Evolutionary conservation across 2,797 vertebrate genomes (phyloP).

Genomic region (Protonibea diacanthus): DNA sequence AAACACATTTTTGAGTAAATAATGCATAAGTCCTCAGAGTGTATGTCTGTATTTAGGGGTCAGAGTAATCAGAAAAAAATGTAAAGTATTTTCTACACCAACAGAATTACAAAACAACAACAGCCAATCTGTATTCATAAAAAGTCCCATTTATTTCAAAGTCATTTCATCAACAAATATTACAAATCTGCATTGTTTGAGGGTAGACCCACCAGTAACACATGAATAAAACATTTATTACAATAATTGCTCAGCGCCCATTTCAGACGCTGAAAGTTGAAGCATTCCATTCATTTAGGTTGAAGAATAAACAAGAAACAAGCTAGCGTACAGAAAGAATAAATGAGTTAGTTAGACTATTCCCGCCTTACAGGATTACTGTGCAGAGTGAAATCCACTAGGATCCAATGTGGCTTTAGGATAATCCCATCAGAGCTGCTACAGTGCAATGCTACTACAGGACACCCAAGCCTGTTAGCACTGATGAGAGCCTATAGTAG

Average conservation of each 20-base stretch:
- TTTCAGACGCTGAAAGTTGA: constrained; percentile 50
- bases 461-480: constrained; percentile 90
- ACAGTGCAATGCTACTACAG: constrained; percentile 88
- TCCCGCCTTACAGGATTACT: constrained; percentile 83
- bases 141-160: constrained; percentile 81
- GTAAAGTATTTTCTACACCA: constrained; percentile 18
- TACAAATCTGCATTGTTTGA: constrained; percentile 66
- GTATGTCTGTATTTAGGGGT: constrained; percentile 26
- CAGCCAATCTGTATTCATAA: constrained; percentile 60
- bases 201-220: constrained; percentile 42
- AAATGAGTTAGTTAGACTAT: constrained; percentile 68
- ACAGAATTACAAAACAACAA: constrained; percentile 53
- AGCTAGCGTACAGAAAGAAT: constrained; percentile 51
- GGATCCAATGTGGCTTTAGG: constrained; percentile 89
- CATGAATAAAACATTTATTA: constrained; percentile 74
- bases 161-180: constrained; percentile 76
- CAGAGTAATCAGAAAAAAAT: constrained; percentile 26
- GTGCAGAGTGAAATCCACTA: constrained; percentile 88
- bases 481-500: constrained; percentile 89
- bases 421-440: constrained; percentile 91
- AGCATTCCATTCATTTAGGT: constrained; percentile 53
- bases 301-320: constrained; percentile 60
- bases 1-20: constrained; percentile 27
- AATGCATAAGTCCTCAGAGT: constrained; percentile 17
- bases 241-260: constrained; percentile 60